These are phyloP conservation scores for Aphaenogaster ashmeadi DNA, from an alignment of 1,140 invertebrate genomes.

Conservation along the genomic window DNA sequence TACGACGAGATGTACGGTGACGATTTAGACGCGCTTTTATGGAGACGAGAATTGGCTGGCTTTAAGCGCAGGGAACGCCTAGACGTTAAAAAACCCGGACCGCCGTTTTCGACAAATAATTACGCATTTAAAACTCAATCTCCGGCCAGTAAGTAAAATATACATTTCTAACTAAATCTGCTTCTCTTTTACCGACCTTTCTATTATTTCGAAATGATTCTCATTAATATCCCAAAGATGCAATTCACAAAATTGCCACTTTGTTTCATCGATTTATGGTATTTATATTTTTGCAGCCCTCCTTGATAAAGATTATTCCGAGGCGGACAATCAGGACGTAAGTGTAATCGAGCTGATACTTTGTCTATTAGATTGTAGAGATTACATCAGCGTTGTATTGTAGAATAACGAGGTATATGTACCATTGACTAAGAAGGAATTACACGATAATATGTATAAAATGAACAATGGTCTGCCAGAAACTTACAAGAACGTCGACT, in stretches of 20 bases:
- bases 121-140: conserved; percentile 86
- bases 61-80: conserved; percentile 95
- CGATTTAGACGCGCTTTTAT: conserved; percentile 79
- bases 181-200: background rate
- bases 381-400: conserved; percentile 45
- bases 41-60: conserved; percentile 86
- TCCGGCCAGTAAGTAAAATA: conserved; percentile 49
- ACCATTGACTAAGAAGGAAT: conserved; percentile 86
- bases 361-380: background rate
- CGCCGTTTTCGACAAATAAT: conserved; percentile 90
- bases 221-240: background rate
- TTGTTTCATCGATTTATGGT: background rate
- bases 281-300: conserved; percentile 6
- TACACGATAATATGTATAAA: conserved; percentile 72
- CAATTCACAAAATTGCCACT: background rate
- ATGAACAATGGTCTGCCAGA: conserved; percentile 80
- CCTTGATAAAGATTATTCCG: conserved; percentile 33
- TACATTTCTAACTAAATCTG: background rate
- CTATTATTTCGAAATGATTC: background rate
- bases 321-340: conserved; percentile 35
- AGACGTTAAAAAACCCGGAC: conserved; percentile 98
- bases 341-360: conserved; percentile 28
- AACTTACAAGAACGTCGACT: conserved; percentile 89
- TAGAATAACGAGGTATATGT: conserved; percentile 73
- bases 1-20: conserved; percentile 66